Evolutionary conservation across 2,113 vertebrate genomes (phyloP).

Genomic region (Corythaixoides concolor): DNA sequence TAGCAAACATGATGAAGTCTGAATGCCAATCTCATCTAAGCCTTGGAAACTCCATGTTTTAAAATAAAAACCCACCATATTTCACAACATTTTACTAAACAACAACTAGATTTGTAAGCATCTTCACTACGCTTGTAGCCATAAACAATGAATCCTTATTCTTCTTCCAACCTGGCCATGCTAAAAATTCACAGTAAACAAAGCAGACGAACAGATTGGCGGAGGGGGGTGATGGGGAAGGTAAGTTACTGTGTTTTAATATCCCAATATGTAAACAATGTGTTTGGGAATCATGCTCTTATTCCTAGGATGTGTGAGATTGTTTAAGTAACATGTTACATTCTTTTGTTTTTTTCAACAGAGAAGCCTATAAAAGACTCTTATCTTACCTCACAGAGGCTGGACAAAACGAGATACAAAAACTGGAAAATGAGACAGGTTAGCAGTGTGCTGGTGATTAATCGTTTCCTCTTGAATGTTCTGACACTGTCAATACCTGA

Average conservation of each 20-base stretch:
- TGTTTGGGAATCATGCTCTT: not conserved
- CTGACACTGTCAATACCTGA: not conserved
- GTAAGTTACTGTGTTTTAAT: not conserved
- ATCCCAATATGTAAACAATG: not conserved
- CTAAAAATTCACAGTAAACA: not conserved
- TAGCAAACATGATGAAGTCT: not conserved
- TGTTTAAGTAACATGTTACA: not conserved
- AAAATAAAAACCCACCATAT: not conserved
- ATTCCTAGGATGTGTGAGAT: not conserved
- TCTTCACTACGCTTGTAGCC: not conserved
- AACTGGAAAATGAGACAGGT: slow-evolving; percentile 80
- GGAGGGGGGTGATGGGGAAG: too few relatives aligned
- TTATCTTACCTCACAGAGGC: slow-evolving; percentile 84
- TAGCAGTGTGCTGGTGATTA: not conserved
- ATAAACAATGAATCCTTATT: not conserved
- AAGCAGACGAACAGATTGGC: not conserved
- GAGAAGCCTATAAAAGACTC: slow-evolving; percentile 88
- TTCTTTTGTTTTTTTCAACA: slow-evolving; percentile 67
- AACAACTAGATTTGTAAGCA: not conserved
- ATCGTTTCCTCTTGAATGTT: not conserved
- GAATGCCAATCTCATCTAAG: not conserved
- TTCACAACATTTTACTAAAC: not conserved
- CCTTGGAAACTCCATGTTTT: not conserved
- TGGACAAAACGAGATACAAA: slow-evolving; percentile 88
- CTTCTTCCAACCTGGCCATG: not conserved